Percentiles rank a stretch among this genome's conserved stretches.
Conservation (phyloP, 2,888 invertebrate genomes). For the Antheraea assamensis region DNA sequence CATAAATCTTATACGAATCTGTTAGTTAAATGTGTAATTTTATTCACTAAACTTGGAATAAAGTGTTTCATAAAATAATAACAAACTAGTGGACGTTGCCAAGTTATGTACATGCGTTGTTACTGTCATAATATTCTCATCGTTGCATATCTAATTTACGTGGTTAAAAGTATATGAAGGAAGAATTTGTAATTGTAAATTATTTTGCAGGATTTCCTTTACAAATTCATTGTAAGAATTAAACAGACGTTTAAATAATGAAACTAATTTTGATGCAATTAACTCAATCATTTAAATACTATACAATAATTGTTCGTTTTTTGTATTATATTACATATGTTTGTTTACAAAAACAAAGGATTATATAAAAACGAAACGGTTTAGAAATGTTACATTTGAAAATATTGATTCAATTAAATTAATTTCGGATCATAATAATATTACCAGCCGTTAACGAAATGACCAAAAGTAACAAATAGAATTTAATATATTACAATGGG, state of each 20-base stretch:
- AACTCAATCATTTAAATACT: too few species aligned
- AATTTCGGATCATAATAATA: neutral
- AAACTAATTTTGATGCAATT: too few species aligned
- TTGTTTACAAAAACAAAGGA: too few species aligned
- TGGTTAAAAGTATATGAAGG: neutral
- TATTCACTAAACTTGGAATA: constrained; percentile 14
- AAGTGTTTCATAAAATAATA: constrained; percentile 28
- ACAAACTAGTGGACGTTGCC: constrained; percentile 34
- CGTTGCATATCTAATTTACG: neutral
- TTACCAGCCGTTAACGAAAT: neutral
- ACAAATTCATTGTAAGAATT: too few species aligned
- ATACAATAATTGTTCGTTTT: too few species aligned
- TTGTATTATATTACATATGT: too few species aligned
- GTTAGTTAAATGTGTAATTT: constrained; percentile 12
- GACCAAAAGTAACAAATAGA: too few species aligned
- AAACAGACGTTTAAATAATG: too few species aligned
- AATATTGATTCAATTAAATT: neutral
- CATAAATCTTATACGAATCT: constrained; percentile 3
- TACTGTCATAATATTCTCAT: constrained; percentile 14
- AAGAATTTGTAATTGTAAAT: neutral
- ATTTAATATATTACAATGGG: too few species aligned
- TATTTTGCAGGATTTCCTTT: neutral
- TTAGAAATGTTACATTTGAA: too few species aligned
- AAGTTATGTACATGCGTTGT: constrained; percentile 26
- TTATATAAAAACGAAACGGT: too few species aligned